Conservation (phyloP, 2,113 vertebrate species). For the Sminthopsis crassicaudata region DNA sequence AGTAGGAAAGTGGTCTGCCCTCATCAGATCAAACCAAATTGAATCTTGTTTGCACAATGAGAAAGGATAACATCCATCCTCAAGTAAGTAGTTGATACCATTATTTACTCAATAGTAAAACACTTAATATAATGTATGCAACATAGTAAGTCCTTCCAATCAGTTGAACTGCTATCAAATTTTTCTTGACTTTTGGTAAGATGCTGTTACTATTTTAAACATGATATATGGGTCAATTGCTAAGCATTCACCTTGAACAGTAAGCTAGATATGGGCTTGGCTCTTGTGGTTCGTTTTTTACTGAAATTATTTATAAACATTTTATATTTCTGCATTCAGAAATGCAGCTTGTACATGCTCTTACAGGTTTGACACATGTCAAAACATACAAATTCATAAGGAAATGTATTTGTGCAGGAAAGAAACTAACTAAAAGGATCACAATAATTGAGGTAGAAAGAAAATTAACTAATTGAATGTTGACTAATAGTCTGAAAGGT, state of each 20-base stretch:
- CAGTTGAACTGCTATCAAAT: background rate
- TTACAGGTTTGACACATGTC: slow-evolving; percentile 52
- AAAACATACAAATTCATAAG: slow-evolving; percentile 19
- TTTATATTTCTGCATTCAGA: slow-evolving; percentile 4
- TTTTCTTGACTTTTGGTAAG: background rate
- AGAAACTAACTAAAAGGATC: background rate
- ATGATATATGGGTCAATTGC: background rate
- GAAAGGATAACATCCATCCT: background rate
- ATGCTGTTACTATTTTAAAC: background rate
- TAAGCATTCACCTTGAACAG: background rate
- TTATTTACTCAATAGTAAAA: background rate
- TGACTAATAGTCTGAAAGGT: slow-evolving; percentile 39
- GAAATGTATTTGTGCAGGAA: background rate
- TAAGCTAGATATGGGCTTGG: background rate
- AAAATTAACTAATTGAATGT: slow-evolving; percentile 2
- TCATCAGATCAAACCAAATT: background rate
- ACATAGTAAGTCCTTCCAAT: background rate
- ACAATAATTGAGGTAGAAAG: slow-evolving; percentile 8
- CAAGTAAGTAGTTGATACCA: too few relatives aligned
- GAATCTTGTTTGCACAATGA: background rate
- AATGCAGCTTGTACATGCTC: background rate
- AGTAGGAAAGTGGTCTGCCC: background rate
- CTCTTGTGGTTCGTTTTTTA: background rate
- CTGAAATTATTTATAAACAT: background rate
- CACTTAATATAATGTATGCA: background rate